Evolutionary conservation across 2,797 vertebrate species (phyloP), one percentile per base, ranked within the genome.

Genomic region (Melanotaenia nigrans): DNA sequence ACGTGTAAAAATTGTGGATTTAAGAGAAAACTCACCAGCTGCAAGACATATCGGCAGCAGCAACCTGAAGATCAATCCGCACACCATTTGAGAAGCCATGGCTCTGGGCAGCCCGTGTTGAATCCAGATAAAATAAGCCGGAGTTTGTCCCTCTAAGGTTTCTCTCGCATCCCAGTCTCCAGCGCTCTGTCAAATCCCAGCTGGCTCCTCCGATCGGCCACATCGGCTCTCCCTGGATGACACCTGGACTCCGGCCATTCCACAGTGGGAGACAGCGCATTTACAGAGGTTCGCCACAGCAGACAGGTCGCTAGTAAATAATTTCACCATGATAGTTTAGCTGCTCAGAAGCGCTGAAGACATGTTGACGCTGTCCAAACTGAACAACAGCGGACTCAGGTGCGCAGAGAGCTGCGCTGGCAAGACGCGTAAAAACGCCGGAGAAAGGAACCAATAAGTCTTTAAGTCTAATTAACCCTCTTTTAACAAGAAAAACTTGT

Each of bases 41-140:
- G 95, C 94, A 65, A 99, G 93, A 91, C 97, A 99, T 60, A 96
- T 56, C 24, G 98, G 98, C 78, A 98, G 95, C 82, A 99, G 94
- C 57, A 99, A 90, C 87, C 98, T 96, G 94, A 99, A 99, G 93
- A 96, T 89, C 84, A 98, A 92, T 67, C 97, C 97, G 88, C 97
- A 99, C 89, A 96, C 95, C 90, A 97, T 95, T 90, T 99, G 95
- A 61, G 96, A 97, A 90, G 97, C 97, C 97, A 98, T 99, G 81
- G 87, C 91, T 90, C 82, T 18, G 61, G 61, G 36, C 57, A 54
- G 59, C 18, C 74, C 77, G 53, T 35, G 73, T 59, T 64, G 65
- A 78, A 73, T 81, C 85, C 90, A 85, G 73, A 71, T 84, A 45
- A 66, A 82, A 73, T 75, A 61, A 56, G 73, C 61, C 42, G 65